These are phyloP conservation scores for Brachionus calyciflorus DNA, from an alignment of 1,140 invertebrate genomes.

Conservation along the genomic window DNA sequence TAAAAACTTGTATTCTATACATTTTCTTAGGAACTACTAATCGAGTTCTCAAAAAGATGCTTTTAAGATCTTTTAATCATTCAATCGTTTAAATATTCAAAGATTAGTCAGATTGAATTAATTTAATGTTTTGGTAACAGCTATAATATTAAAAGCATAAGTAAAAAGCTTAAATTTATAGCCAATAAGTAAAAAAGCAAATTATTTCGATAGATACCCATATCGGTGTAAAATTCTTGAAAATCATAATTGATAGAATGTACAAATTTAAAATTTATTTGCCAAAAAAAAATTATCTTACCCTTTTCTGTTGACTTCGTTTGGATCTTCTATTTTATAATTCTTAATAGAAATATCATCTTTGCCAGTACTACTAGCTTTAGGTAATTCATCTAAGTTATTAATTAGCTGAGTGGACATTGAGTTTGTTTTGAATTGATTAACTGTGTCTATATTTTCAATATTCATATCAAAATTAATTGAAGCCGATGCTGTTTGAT, in stretches of 20 bases:
- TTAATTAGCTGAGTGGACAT: background rate
- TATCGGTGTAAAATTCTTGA: background rate
- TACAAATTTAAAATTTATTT: background rate
- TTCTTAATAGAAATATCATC: background rate
- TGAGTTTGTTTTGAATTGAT: too few species aligned
- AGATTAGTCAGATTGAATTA: too few species aligned
- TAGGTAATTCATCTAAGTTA: constrained; percentile 23
- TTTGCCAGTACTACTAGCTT: constrained; percentile 29
- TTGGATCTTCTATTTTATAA: background rate
- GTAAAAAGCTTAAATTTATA: background rate
- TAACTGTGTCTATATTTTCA: background rate
- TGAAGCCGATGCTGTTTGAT: background rate
- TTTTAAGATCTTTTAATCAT: too few species aligned
- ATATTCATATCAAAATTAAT: background rate
- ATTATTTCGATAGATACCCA: background rate
- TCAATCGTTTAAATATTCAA: too few species aligned
- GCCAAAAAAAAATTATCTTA: background rate
- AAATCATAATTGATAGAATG: background rate
- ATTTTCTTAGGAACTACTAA: too few species aligned
- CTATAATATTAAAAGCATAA: background rate
- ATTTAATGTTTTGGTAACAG: too few species aligned
- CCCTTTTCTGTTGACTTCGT: background rate
- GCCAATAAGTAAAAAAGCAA: background rate
- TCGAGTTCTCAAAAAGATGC: too few species aligned
- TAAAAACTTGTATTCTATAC: too few species aligned